A percentile compares a stretch with the other conserved stretches of the same genome.
Conservation (phyloP, 2,113 vertebrate species). For the Melanocharis versteri region DNA sequence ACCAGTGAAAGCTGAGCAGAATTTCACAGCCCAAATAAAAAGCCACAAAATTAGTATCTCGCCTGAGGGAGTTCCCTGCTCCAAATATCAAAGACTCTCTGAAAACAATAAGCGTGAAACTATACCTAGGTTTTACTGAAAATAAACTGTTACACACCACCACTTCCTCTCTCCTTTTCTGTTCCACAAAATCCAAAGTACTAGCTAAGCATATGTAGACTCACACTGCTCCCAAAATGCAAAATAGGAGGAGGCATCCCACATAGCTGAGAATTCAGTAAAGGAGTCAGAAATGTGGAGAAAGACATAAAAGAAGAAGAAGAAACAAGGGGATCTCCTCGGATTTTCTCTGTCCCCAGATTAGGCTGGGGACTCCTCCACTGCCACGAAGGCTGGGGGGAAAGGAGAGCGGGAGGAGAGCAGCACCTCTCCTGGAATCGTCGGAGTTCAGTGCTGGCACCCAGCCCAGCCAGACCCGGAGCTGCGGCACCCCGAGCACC, state of each 20-base stretch:
- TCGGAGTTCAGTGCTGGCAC: fast-evolving
- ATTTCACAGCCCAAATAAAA: not conserved
- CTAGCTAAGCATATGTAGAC: not conserved
- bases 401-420: not conserved
- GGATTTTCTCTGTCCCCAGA: not conserved
- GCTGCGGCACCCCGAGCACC: fast-evolving
- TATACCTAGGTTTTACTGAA: not conserved
- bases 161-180: not conserved
- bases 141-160: not conserved
- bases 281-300: not conserved
- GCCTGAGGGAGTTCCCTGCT: not conserved
- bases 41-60: not conserved
- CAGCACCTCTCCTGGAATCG: not conserved
- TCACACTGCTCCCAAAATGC: not conserved
- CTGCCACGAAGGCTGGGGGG: not conserved
- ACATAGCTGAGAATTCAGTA: not conserved
- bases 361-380: not conserved
- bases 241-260: not conserved
- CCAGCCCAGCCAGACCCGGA: not conserved
- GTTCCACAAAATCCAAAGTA: not conserved
- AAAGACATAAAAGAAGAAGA: not conserved
- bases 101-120: not conserved
- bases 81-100: not conserved
- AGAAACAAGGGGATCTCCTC: not conserved
- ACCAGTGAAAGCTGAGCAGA: not conserved